Percentiles rank a stretch among this genome's conserved stretches.
Evolutionary conservation across 2,888 invertebrate genomes (phyloP).

Genomic region (Ormyrus thymus): DNA sequence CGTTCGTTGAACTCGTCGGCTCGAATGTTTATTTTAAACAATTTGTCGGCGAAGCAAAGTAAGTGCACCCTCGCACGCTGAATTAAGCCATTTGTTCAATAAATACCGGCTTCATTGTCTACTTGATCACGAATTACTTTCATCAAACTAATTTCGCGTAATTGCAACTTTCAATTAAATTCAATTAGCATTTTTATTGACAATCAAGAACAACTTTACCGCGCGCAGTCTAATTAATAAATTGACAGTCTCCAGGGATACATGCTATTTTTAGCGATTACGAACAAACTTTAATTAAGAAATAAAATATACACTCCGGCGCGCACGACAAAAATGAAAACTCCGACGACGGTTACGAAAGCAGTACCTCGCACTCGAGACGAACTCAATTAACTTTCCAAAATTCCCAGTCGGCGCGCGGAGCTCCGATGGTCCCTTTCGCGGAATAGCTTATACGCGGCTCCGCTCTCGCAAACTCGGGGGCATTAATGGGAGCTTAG

Average conservation of each 20-base stretch:
- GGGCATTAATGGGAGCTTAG: conserved; percentile 26
- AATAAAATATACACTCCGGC: too few species aligned
- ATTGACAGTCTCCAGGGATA: neutral
- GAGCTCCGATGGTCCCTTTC: conserved; percentile 27
- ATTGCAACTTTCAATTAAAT: conserved; percentile 50
- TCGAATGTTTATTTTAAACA: neutral
- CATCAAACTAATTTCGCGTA: conserved; percentile 43
- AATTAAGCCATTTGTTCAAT: conserved; percentile 45
- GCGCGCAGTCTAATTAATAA: conserved; percentile 19
- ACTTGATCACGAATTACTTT: conserved; percentile 39
- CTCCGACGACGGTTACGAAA: conserved; percentile 16
- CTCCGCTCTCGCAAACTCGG: neutral
- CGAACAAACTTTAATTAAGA: neutral
- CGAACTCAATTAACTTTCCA: conserved; percentile 46
- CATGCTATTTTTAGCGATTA: conserved; percentile 2
- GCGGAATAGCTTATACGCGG: conserved; percentile 1
- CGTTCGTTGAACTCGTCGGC: neutral
- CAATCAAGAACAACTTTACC: conserved; percentile 1
- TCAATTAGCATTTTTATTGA: conserved; percentile 44
- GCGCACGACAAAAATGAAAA: neutral
- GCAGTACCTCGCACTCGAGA: conserved; percentile 35
- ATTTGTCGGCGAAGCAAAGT: conserved; percentile 6
- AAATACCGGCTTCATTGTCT: conserved; percentile 24
- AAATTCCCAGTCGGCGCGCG: conserved; percentile 8
- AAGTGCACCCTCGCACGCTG: neutral